Evolutionary conservation across 30 jellyfish, hydroid and myxozoan genomes (phyloP), one percentile per base, ranked within the genome.

Genomic region (Rhopilema esculentum): DNA sequence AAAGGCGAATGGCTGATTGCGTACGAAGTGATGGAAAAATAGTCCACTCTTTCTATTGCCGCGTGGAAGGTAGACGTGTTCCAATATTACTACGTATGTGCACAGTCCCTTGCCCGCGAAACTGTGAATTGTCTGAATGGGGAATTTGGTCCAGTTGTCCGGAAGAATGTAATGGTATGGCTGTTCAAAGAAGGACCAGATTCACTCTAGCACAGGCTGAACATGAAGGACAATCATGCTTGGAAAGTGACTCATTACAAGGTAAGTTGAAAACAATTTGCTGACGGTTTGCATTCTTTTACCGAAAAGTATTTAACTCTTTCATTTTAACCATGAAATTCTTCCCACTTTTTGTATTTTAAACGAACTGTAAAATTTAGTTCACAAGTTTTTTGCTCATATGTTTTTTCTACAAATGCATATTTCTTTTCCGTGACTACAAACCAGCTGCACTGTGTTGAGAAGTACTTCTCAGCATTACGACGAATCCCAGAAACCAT

Each of bases 91-190:
- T 79, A 22, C 85, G 95, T 16, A 69, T 69, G 82, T 87, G 95
- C 64, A 68, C 72, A 30, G 86, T 79, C 17, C 90, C 95, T 2
- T 87, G 95, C 79, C 95, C 95, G 26, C 69, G 83, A 70, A 77
- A 77, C 68, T 87, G 95, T 71, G 90, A 87, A 87, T 16, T 87
- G 24, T 87, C 95, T 22, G 95, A 87, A 51, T 88, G 96, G 96
- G 84, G 71, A 27, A 29, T 76, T 16, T 88, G 96, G 96, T 78
- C 84, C 63, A 62, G 72, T 67, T 88, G 96, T 64, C 88, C 90
- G 16, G 86, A 88, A 29, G 24, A 66, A 49, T 88, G 96, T 72
- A 73, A 73, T 18, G 72, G 32, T 9, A 70, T 50, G 1, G 49
- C 91, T 2, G 79, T 71, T 33, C 96, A 88, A 65, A 66, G 82